Base-by-base conservation (phyloP, 2,888 invertebrate genomes). In the Gortyna flavago region DNA sequence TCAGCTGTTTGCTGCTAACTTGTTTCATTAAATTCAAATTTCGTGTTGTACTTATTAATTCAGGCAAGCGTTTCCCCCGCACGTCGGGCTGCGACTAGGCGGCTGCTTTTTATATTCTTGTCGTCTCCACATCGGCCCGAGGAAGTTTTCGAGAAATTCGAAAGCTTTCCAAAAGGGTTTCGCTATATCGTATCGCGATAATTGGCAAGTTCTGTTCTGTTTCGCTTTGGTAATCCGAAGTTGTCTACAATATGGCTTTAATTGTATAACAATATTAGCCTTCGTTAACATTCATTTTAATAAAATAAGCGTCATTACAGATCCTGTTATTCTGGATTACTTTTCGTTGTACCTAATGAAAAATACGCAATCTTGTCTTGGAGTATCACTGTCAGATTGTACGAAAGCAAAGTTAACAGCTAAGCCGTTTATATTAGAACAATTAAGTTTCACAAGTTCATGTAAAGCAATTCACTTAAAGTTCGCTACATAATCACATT, bases 21-120 rank as follows among this genome's bases (percentile, higher is more conserved):
- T 97, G 96, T 97, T 96, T 97, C 96, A 97, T 97, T 97, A 97
- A 96, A 97, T 97, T 97, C 96, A 97, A 96, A 97, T 97, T 97
- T 96, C 95, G 95, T 96, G 96, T 96, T 96, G 94, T 95, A 96
- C 95, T 97, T 97, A 97, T 97, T 96, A 97, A 97, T 96, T 97
- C 96, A 96, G 93, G 92, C 90, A 91, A 91, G 90, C 93, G 94
- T 93, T 95, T 93, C 91, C 91, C 88, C 92, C 92, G 93, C 93
- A 94, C 95, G 94, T 92, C 89, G 89, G 51, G 81, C 83, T 79
- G 91, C 90, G 89, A 89, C 91, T 92, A 89, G 88, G 87, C 88
- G 87, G 89, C 88, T 91, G 93, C 91, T 95, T 95, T 96, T 95
- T 95, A 95, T 95, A 95, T 94, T 93, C 92, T 86, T 89, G 90